Base-by-base conservation (phyloP, 1,140 invertebrate species). In the Vanessa tameamea region DNA sequence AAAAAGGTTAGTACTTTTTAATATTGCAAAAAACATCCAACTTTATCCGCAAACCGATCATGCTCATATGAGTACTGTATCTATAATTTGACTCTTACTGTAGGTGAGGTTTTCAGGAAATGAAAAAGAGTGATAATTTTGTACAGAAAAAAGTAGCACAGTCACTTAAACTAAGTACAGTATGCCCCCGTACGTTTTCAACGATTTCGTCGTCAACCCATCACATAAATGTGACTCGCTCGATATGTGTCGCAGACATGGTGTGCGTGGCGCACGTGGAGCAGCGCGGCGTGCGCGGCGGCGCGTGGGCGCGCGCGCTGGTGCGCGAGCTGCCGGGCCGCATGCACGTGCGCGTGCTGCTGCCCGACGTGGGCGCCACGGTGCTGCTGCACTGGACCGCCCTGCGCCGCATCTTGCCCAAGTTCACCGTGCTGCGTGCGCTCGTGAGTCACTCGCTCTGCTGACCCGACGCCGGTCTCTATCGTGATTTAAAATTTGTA, bases 291-390 rank as follows among this genome's bases (percentile, higher is more conserved):
- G 15, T 74, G 69, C 50, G 70, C 65, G 63, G 64, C 14, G 59
- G 72, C 48, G 64, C 64, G 51, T 91, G 90, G 84, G 87, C 81
- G 48, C 82, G 87, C 37, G 83, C 77, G 43, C 53, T 79, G n/a
- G 79, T 90, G 37, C 47, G n/a, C 48, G 80, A 85, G 78, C 64
- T 86, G 73, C 73, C 81, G 59, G 84, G 82, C 0, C 81, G 83
- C 57, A 72, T 69, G 0, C 84, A 84, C 59, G 86, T 85, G 75
- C 77, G 82, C 15, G 65, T 88, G 51, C 61, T 71, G 53, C 81
- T 91, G 73, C 76, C 81, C 16, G 92, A 93, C 82, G 43, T 66
- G 8, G 92, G 92, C 69, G 74, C 64, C 16, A 7, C 16, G 26
- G 69, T 76, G 31, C 73, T 84, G 23, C 73, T 85, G 69, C 82